A percentile compares a stretch with the other conserved stretches of the same genome.
phyloP scores from a whole-genome alignment of 2,797 vertebrate species.

The Cryptoprocta ferox region DNA sequence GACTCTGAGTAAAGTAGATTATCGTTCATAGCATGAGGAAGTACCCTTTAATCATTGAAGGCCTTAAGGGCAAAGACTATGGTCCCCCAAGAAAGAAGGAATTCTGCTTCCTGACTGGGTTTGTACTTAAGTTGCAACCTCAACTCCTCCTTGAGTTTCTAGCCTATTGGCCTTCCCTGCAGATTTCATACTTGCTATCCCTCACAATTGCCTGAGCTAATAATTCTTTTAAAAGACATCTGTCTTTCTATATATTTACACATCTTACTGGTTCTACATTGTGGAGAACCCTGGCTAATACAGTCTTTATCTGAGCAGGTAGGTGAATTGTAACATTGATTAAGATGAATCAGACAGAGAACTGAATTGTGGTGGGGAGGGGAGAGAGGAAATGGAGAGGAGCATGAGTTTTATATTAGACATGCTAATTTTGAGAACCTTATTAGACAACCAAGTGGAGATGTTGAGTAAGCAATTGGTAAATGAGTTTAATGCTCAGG shows the following conservation, averaged over 20 bases:
- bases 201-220: background rate
- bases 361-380: background rate
- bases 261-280: background rate
- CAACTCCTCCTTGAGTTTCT: background rate
- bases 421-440: conserved; percentile 13
- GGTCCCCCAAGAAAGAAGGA: background rate
- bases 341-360: background rate
- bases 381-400: background rate
- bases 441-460: background rate
- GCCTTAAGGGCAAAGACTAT: background rate
- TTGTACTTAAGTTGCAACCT: background rate
- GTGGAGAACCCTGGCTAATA: background rate
- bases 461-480: background rate
- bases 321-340: background rate
- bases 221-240: background rate
- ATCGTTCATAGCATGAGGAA: background rate
- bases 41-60: background rate
- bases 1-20: background rate
- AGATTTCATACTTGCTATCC: background rate
- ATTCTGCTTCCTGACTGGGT: background rate
- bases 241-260: background rate
- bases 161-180: background rate
- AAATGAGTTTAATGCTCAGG: conserved; percentile 43
- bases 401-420: background rate
- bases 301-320: background rate